Evolutionary conservation across 2,888 invertebrate species (phyloP), one percentile per base, ranked within the genome.

Genomic region (Leptogaster cylindrica): DNA sequence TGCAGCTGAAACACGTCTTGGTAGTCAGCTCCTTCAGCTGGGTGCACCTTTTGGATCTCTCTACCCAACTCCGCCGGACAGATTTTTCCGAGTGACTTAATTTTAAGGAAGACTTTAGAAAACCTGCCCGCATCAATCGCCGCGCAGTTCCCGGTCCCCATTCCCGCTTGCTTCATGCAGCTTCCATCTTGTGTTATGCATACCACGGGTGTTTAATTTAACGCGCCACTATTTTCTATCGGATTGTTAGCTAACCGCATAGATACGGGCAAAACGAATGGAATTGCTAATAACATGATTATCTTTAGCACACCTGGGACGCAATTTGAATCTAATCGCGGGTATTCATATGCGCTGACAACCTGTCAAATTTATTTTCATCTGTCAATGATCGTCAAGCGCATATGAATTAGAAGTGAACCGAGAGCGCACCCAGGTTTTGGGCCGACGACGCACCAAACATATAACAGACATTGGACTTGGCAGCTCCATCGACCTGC

Each of bases 331-430:
- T 41, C 18, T 41, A 58, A 58, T 58, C 58, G 36, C 39, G 14
- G 39, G 39, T 39, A 58, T 58, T 58, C 58, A 41, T 58, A 41
- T 58, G 23, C 48, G 64, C 64, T 64, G 64, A 64, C 64, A 64
- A 64, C 48, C 27, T 48, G 33, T 64, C 64, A 64, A 64, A 64
- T 64, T 64, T 64, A 64, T 64, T 31, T 48, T 31, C 48, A 64
- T 64, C 48, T 64, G 64, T 64, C 64, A 64, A 27, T 23, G 41
- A 58, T 58, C 58, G 58, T 36, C 58, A 58, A 41, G 58, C 58
- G 41, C 58, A 58, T 58, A 39, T 58, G 39, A 58, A 58, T 58
- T 58, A 58, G 58, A 58, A 41, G 58, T 39, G 39, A 23, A 23
- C n/a, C 18, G n/a, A n/a, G 33, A n/a, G 58, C 58, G 58, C 58